Evolutionary conservation across 2,113 vertebrate species (phyloP), one percentile per base, ranked within the genome.

Genomic region (Glareola pratincola): DNA sequence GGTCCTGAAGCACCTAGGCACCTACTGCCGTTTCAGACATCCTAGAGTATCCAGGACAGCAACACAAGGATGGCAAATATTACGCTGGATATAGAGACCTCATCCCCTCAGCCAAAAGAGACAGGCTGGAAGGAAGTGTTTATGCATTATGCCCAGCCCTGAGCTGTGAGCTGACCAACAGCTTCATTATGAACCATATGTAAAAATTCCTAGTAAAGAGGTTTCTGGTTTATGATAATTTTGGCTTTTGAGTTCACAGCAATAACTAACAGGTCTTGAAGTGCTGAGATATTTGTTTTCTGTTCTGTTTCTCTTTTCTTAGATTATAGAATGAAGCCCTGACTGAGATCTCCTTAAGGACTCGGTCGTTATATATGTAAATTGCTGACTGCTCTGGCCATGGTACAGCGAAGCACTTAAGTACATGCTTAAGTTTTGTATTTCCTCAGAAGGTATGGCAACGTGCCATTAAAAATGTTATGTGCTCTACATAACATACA

Each of bases 71-170:
- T 74, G 12, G 14, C 2, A 60, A 80, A 64, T 80, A 60, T 54
- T 75, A 23, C 23, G 53, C 7, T 41, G 6, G 8, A 24, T 68
- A 16, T 12, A 60, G 26, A 68, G 20, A 79, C 24, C 10, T 82
- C 51, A 64, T 39, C 21, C 10, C 6, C 50, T 76, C 32, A 43
- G 27, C 10, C 12, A 56, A 30, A 64, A 66, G n/a, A 80, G 6
- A 26, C 11, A 53, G 14, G 16, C 9, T 50, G 14, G 26, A 68
- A 79, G 57, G 24, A 84, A 39, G 43, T 23, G 9, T 24, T 85
- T 48, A 12, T 0, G 3, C 1, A 0, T 56, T 45, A 41, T 29
- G 60, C 8, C 23, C 39, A 63, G 32, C 10, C 22, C 17, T 34
- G 9, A 63, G 19, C 41, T 87, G 12, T 45, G 37, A 94, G 27